Conservation (phyloP, 2,113 vertebrate genomes). For the Hiodon tergisus region DNA sequence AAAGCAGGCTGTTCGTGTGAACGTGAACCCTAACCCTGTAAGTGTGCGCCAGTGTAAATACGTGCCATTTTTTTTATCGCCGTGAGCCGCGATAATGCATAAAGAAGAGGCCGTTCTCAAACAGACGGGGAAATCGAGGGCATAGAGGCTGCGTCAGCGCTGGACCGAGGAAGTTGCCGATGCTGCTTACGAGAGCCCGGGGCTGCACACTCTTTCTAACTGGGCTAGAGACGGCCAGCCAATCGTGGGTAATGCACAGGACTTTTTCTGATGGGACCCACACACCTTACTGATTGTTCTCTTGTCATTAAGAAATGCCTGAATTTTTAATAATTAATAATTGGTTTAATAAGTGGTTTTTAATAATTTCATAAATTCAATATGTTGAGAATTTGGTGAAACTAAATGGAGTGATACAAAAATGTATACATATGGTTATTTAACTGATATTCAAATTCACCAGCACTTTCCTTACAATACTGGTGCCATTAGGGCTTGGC, state of each 20-base stretch:
- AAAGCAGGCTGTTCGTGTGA: neutral
- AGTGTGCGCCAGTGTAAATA: neutral
- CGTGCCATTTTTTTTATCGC: neutral
- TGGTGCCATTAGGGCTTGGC: no score
- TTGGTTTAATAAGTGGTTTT: no score
- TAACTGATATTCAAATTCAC: no score
- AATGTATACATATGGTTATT: no score
- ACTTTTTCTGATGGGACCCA: neutral
- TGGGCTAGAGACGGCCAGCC: no score
- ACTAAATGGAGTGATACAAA: no score
- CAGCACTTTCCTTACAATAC: no score
- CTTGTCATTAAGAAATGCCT: no score
- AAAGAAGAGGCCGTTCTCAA: neutral
- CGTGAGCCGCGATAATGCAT: neutral
- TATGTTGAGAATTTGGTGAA: no score
- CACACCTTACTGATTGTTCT: neutral
- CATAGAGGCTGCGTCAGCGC: slow-evolving; percentile 23
- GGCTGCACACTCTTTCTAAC: neutral
- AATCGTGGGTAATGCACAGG: neutral
- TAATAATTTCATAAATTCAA: no score
- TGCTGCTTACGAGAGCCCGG: slow-evolving; percentile 4
- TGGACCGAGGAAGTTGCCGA: slow-evolving; percentile 20
- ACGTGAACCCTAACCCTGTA: neutral
- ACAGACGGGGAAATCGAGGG: neutral
- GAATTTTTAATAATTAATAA: no score